These are phyloP conservation scores for Orycteropus afer DNA, from an alignment of 2,113 vertebrate genomes.

Conservation along the genomic window DNA sequence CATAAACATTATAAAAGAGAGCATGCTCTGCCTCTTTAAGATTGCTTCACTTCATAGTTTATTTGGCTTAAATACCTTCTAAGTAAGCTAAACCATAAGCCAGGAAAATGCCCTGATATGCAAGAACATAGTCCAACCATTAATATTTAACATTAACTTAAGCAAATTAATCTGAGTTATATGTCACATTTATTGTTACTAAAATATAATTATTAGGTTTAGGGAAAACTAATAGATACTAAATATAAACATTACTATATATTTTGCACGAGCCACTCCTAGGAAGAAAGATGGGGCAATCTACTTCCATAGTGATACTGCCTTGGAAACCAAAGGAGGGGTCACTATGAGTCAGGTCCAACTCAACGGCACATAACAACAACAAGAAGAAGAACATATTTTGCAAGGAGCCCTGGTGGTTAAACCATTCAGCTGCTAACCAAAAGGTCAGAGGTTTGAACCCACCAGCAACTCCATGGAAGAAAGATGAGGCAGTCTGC, in stretches of 20 bases:
- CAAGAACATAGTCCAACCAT: neutral
- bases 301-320: too few relatives aligned
- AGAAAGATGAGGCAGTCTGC: too few relatives aligned
- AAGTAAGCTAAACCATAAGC: neutral
- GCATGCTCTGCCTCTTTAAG: neutral
- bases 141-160: slow-evolving; percentile 9
- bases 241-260: neutral
- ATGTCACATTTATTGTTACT: slow-evolving; percentile 36
- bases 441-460: too few relatives aligned
- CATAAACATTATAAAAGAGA: neutral
- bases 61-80: neutral
- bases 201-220: neutral
- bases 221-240: neutral
- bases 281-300: too few relatives aligned
- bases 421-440: too few relatives aligned
- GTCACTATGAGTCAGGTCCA: too few relatives aligned
- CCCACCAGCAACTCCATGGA: too few relatives aligned
- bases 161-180: neutral
- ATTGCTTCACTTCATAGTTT: neutral
- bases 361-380: too few relatives aligned
- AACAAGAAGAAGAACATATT: too few relatives aligned
- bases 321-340: too few relatives aligned
- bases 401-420: too few relatives aligned
- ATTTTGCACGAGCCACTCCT: too few relatives aligned
- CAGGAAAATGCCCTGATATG: neutral